A percentile compares a stretch with the other conserved stretches of the same genome.
Conservation (phyloP, 2,113 vertebrate genomes). For the Lathamus discolor region DNA sequence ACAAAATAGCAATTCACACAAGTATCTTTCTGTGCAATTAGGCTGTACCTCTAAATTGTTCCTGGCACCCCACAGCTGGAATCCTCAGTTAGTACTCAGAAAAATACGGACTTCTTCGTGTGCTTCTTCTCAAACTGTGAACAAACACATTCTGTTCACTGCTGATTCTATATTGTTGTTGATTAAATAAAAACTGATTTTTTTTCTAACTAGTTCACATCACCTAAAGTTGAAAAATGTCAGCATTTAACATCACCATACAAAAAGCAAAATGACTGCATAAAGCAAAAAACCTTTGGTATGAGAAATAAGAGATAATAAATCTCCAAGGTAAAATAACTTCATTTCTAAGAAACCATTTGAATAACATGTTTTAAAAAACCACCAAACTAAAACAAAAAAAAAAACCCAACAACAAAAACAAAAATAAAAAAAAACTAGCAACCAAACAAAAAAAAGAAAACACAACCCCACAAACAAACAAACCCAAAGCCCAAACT, state of each 20-base stretch:
- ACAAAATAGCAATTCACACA: neutral
- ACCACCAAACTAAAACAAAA: no score
- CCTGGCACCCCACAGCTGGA: neutral
- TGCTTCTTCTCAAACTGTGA: neutral
- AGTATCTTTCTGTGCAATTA: conserved; percentile 6
- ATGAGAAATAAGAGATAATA: neutral
- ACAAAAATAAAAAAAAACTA: neutral
- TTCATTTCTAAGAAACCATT: neutral
- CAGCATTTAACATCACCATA: neutral
- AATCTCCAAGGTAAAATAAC: neutral
- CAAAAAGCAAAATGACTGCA: neutral
- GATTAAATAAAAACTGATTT: neutral
- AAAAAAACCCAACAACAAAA: neutral
- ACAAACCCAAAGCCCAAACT: neutral
- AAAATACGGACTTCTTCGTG: neutral
- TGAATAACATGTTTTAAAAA: neutral
- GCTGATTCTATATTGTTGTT: neutral
- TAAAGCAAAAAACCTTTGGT: neutral
- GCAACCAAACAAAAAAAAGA: neutral
- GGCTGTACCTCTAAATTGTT: neutral
- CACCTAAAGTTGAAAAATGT: neutral
- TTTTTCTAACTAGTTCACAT: neutral
- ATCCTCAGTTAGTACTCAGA: neutral
- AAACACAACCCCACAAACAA: no score
- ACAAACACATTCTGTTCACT: neutral